These are phyloP conservation scores for Anoplius nigerrimus DNA, from an alignment of 2,888 invertebrate genomes.

Conservation along the genomic window DNA sequence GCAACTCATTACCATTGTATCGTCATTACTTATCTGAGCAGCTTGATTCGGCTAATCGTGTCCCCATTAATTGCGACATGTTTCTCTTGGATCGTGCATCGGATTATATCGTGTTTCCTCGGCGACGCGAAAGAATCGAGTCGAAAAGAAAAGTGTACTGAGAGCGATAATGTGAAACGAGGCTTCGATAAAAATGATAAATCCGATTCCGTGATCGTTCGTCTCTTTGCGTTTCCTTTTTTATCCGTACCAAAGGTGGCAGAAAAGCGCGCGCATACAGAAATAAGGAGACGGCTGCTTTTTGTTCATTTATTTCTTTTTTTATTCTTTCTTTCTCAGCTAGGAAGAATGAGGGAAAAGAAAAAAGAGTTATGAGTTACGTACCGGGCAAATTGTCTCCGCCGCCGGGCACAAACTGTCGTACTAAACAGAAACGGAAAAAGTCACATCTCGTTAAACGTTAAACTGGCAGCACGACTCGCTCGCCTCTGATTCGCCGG, in stretches of 20 bases:
- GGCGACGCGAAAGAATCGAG: neutral
- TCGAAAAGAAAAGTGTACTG: neutral
- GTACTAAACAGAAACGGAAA: slow-evolving; percentile 76
- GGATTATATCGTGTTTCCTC: neutral
- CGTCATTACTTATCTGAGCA: too few relatives aligned
- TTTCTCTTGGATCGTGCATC: slow-evolving; percentile 6
- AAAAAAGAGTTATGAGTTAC: slow-evolving; percentile 74
- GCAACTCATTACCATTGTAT: too few relatives aligned
- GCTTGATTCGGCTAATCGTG: too few relatives aligned
- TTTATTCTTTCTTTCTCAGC: slow-evolving; percentile 42
- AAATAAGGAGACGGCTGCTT: slow-evolving; percentile 42
- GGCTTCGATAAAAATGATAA: neutral
- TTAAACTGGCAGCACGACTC: slow-evolving; percentile 59
- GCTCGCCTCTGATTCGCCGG: slow-evolving; percentile 62
- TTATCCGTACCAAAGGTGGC: neutral
- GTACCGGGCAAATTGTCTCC: slow-evolving; percentile 78
- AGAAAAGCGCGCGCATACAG: neutral
- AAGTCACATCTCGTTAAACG: slow-evolving; percentile 73
- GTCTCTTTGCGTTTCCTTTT: neutral
- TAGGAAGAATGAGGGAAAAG: slow-evolving; percentile 68
- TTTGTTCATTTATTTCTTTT: slow-evolving; percentile 30
- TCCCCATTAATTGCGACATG: neutral
- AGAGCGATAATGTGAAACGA: neutral
- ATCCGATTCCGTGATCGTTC: neutral
- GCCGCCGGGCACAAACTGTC: slow-evolving; percentile 76